Base-by-base conservation (phyloP, 2,797 vertebrate genomes). In the Gallinago stenura region DNA sequence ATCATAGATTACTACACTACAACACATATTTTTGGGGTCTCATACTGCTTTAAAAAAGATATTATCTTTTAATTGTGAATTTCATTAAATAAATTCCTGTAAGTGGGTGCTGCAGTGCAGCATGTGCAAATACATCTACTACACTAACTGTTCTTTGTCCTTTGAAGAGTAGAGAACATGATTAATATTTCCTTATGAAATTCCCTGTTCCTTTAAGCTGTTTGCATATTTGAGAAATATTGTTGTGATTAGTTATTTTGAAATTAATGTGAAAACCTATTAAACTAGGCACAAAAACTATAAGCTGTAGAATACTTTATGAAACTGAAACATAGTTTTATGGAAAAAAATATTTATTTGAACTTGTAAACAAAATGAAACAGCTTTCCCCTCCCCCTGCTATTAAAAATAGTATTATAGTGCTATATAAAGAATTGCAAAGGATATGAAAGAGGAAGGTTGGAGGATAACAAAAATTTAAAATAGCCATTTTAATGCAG, bases 351-450 rank as follows among this genome's bases (percentile, higher is more conserved):
- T 16, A 22, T 6, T 24, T 6, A 30, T n/a, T 50, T 76, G 30
- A 56, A 71, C 30, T 43, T n/a, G 14, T 3, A 15, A 80, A 48
- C 6, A 83, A 69, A 48, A 57, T 26, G 22, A 87, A 80, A 35
- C 5, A 31, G 5, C 4, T 1, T 21, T 14, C 17, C 9, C 24
- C 16, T 14, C 10, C 7, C 21, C 12, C 16, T 3, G 4, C 65
- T 71, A 25, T 25, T 24, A 54, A 48, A 43, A 88, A 15, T n/a
- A 78, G 17, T 30, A 5, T n/a, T 43, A 48, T 25, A 35, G 26
- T 35, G 22, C 7, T 6, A 35, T 54, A n/a, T 54, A 26, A 54
- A 71, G 43, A 54, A 31, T 22, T 50, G 5, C 8, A 37, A 30
- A 28, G 5, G 5, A 15, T 19, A 39, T 24, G 43, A 61, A 82